A percentile compares a stretch with the other conserved stretches of the same genome.
Conservation (phyloP, 2,113 vertebrate genomes). For the Rhinoptilus africanus region DNA sequence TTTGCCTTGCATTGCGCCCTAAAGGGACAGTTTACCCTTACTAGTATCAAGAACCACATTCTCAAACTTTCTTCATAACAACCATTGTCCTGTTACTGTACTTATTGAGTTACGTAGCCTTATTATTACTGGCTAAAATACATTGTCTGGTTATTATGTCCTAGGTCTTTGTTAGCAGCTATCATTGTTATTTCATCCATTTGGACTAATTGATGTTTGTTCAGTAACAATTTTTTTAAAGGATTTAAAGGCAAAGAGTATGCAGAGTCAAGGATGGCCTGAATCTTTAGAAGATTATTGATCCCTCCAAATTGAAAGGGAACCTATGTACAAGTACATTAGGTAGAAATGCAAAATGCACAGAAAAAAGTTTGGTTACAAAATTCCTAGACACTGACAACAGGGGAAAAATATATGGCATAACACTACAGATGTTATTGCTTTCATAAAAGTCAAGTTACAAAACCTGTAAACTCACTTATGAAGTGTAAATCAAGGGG, state of each 20-base stretch:
- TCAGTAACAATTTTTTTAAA: background rate
- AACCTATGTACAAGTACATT: background rate
- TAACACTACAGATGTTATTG: background rate
- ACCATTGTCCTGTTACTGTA: background rate
- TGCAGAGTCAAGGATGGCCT: background rate
- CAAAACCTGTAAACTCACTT: background rate
- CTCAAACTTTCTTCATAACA: background rate
- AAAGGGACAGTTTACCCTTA: background rate
- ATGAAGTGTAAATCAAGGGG: background rate
- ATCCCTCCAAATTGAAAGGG: background rate
- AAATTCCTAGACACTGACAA: background rate
- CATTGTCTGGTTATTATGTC: background rate
- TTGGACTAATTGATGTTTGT: background rate
- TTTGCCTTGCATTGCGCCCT: background rate
- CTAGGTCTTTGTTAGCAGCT: background rate
- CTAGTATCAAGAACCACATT: background rate
- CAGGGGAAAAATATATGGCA: background rate
- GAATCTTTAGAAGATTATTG: background rate
- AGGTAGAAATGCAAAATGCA: background rate
- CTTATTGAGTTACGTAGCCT: background rate
- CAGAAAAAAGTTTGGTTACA: background rate
- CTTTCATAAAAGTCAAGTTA: background rate
- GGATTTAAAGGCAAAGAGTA: background rate
- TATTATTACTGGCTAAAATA: background rate
- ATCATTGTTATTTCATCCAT: background rate